Conservation (phyloP, 2,797 vertebrate genomes). For the Alcedo quadribrachys region DNA sequence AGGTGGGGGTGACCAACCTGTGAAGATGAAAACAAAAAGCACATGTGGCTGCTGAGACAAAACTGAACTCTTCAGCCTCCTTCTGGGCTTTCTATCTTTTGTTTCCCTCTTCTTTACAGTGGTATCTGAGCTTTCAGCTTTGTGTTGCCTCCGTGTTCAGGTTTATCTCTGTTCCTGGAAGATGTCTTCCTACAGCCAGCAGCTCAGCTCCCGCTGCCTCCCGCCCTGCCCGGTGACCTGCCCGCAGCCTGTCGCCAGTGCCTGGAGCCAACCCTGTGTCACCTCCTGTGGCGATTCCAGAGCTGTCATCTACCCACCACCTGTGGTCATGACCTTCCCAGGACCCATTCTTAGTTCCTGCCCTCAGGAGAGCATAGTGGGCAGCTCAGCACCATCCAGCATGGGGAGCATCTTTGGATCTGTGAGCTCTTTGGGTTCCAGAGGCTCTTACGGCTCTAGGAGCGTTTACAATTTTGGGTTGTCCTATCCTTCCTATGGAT, state of each 20-base stretch:
- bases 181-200: background rate
- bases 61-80: background rate
- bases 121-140: background rate
- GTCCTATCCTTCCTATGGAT: background rate
- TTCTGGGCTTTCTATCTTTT: accelerated
- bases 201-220: background rate
- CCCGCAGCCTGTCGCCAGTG: accelerated
- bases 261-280: background rate
- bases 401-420: background rate
- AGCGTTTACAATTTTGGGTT: background rate
- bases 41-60: background rate
- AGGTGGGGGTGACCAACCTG: background rate
- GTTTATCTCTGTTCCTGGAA: background rate
- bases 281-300: background rate
- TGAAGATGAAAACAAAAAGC: background rate
- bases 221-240: background rate
- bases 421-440: background rate
- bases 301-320: background rate
- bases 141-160: background rate
- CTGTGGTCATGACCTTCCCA: conserved; percentile 12
- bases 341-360: conserved; percentile 45
- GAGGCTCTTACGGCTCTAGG: background rate
- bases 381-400: background rate
- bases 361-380: conserved; percentile 23
- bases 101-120: accelerated